Percentiles rank a stretch among this genome's conserved stretches.
phyloP scores from a whole-genome alignment of 1,140 invertebrate genomes.

The Thalassaphorura encarpata region DNA sequence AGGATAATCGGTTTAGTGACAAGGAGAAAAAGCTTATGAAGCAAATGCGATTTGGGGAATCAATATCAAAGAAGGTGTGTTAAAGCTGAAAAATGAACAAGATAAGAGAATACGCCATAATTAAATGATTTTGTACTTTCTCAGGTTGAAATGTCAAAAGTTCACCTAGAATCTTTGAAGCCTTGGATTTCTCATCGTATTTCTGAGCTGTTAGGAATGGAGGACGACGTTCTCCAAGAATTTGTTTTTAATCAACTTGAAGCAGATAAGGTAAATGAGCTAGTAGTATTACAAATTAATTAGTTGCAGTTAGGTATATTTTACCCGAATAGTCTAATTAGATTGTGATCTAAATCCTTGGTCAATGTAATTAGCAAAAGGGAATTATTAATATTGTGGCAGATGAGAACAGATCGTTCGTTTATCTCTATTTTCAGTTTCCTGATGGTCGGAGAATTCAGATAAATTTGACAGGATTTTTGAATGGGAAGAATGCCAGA shows the following conservation, averaged over 20 bases:
- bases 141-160: slow-evolving; percentile 97
- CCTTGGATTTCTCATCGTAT: slow-evolving; percentile 98
- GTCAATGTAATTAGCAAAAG: no score
- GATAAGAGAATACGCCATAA: no score
- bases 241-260: slow-evolving; percentile 99
- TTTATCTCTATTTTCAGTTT: slow-evolving; percentile 41
- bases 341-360: no score
- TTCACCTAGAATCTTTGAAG: slow-evolving; percentile 94
- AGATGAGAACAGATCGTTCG: not conserved
- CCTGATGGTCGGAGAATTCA: slow-evolving; percentile 98
- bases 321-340: no score
- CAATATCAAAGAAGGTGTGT: slow-evolving; percentile 72
- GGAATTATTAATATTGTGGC: not conserved
- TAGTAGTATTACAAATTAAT: slow-evolving; percentile 36
- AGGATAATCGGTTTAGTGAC: slow-evolving; percentile 97
- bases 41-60: slow-evolving; percentile 95
- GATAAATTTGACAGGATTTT: slow-evolving; percentile 97
- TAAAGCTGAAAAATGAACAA: no score
- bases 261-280: slow-evolving; percentile 78
- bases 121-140: no score
- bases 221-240: slow-evolving; percentile 97
- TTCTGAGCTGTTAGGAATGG: slow-evolving; percentile 87
- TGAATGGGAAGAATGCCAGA: slow-evolving; percentile 95
- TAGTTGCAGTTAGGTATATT: not conserved
- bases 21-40: slow-evolving; percentile 99